Conservation (phyloP, 2,113 vertebrate species). For the Podarcis raffonei region DNA sequence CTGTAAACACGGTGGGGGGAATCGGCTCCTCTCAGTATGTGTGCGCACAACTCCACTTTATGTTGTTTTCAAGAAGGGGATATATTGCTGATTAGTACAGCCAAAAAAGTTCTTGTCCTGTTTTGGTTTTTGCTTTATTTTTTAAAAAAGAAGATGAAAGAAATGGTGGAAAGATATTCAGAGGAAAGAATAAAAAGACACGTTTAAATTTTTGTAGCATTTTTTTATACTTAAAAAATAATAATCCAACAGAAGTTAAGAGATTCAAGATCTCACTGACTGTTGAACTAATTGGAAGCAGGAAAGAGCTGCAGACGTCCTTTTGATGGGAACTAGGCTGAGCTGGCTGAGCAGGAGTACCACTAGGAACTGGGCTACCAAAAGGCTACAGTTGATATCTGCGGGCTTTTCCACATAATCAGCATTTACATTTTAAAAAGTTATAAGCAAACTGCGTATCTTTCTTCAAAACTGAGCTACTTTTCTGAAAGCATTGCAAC, state of each 20-base stretch:
- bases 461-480: background rate
- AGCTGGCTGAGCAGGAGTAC: conserved; percentile 23
- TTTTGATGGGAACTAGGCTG: conserved; percentile 17
- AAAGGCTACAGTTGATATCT: conserved; percentile 23
- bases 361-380: background rate
- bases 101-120: background rate
- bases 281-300: background rate
- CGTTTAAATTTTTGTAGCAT: conserved; percentile 30
- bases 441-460: background rate
- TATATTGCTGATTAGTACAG: conserved; percentile 71
- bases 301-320: background rate
- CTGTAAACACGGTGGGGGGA: conserved; percentile 71
- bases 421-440: background rate
- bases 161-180: conserved; percentile 1
- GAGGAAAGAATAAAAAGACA: conserved; percentile 29
- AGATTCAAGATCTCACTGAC: conserved; percentile 1
- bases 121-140: background rate
- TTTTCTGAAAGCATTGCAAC: background rate
- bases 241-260: background rate
- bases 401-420: background rate
- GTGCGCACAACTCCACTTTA: conserved; percentile 69
- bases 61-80: conserved; percentile 66
- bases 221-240: background rate
- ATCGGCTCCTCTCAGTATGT: conserved; percentile 70
- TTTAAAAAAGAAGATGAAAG: conserved; percentile 53